Conservation (phyloP, 53 echinoderm and acorn worm genomes). For the Paracentrotus lividus region DNA sequence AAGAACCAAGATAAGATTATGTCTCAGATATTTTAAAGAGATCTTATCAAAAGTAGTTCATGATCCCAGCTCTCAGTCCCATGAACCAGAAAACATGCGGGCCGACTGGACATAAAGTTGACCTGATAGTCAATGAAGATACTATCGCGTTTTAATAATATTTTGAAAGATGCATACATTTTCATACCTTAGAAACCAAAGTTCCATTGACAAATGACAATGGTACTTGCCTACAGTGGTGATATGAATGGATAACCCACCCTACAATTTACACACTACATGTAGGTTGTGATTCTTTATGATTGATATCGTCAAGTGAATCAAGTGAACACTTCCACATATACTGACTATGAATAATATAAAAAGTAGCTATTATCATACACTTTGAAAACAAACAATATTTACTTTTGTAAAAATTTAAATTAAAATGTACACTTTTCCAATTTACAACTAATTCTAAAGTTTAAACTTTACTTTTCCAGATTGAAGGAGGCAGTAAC, state of each 20-base stretch:
- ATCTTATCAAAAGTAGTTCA: slow-evolving; percentile 18
- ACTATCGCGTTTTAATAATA: neutral
- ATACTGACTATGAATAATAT: no score
- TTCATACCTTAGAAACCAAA: neutral
- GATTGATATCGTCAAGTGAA: no score
- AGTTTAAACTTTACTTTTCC: no score
- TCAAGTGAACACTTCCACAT: no score
- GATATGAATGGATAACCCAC: neutral
- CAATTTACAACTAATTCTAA: no score
- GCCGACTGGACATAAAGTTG: neutral
- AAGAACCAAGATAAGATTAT: neutral
- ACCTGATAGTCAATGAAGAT: neutral
- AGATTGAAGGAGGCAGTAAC: no score
- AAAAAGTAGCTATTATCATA: no score
- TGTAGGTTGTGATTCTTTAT: no score
- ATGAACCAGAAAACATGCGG: neutral
- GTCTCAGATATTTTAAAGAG: neutral
- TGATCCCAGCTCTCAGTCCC: neutral
- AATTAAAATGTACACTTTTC: no score
- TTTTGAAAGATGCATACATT: neutral
- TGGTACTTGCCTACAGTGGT: neutral
- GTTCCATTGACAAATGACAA: neutral
- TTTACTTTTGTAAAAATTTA: no score
- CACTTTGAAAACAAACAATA: no score
- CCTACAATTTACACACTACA: neutral